Conservation (phyloP, 2,797 vertebrate genomes). For the Hylomyscus alleni region DNA sequence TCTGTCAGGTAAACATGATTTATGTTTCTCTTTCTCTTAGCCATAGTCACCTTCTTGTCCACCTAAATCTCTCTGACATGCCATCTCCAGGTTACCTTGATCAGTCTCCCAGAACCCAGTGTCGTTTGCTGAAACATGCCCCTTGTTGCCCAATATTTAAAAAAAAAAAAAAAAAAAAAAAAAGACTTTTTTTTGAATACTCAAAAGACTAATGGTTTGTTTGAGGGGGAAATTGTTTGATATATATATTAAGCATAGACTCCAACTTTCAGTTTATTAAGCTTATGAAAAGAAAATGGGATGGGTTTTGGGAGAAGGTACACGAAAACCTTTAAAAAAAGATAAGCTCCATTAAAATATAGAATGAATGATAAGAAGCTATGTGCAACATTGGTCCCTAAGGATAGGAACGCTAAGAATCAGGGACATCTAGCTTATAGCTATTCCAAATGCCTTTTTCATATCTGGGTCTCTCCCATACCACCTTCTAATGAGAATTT, state of each 20-base stretch:
- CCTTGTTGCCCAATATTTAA: background rate
- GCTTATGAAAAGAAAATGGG: constrained; percentile 48
- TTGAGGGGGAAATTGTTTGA: background rate
- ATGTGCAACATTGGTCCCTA: background rate
- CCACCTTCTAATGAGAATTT: background rate
- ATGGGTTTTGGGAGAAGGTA: background rate
- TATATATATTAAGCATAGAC: background rate
- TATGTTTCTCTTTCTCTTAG: constrained; percentile 15
- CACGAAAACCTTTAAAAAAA: background rate
- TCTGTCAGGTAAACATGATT: constrained; percentile 45
- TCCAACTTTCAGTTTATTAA: constrained; percentile 12
- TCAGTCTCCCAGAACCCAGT: constrained; percentile 22
- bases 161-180: too few relatives aligned
- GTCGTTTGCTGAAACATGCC: background rate
- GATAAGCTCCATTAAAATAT: background rate
- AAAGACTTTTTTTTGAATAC: background rate
- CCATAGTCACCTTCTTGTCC: constrained; percentile 11
- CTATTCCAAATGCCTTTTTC: background rate
- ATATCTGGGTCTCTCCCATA: background rate
- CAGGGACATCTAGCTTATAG: background rate
- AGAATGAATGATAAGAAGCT: constrained; percentile 41
- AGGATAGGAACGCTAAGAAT: constrained; percentile 12
- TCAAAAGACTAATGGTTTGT: constrained; percentile 25
- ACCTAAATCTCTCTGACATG: constrained; percentile 31
- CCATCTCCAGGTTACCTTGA: background rate